These are phyloP conservation scores for Pollenia labialis DNA, from an alignment of 2,888 invertebrate species.

Conservation along the genomic window DNA sequence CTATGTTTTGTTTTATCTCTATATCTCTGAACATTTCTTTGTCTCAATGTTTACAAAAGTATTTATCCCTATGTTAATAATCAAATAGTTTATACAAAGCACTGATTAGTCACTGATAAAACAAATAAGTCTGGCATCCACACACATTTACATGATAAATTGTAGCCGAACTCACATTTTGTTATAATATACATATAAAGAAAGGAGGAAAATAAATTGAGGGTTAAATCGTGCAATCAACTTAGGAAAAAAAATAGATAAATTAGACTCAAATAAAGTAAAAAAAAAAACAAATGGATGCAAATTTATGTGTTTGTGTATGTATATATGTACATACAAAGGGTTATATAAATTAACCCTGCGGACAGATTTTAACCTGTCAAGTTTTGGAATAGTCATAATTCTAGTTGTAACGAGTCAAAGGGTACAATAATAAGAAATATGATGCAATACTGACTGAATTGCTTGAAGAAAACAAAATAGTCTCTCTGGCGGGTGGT, in stretches of 20 bases:
- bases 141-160: slow-evolving; percentile 30
- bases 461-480: too few species aligned
- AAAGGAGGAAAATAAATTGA: not conserved
- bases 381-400: too few species aligned
- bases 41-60: slow-evolving; percentile 23
- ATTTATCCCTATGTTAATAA: slow-evolving; percentile 29
- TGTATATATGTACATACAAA: too few species aligned
- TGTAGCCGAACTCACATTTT: not conserved
- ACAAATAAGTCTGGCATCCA: slow-evolving; percentile 25
- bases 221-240: slow-evolving; percentile 1
- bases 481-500: too few species aligned
- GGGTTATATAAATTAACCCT: too few species aligned
- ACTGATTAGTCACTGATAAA: slow-evolving; percentile 68
- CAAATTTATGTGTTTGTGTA: too few species aligned
- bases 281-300: slow-evolving; percentile 9
- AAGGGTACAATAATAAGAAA: too few species aligned
- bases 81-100: slow-evolving; percentile 46
- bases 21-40: not conserved
- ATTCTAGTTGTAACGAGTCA: too few species aligned
- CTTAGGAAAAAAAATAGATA: not conserved
- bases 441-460: too few species aligned
- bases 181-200: not conserved
- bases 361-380: too few species aligned
- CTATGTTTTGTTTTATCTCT: slow-evolving; percentile 37
- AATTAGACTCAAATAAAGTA: not conserved